A percentile compares a stretch with the other conserved stretches of the same genome.
Conservation (phyloP, 2,888 invertebrate genomes). For the Pollenia griseotomentosa region DNA sequence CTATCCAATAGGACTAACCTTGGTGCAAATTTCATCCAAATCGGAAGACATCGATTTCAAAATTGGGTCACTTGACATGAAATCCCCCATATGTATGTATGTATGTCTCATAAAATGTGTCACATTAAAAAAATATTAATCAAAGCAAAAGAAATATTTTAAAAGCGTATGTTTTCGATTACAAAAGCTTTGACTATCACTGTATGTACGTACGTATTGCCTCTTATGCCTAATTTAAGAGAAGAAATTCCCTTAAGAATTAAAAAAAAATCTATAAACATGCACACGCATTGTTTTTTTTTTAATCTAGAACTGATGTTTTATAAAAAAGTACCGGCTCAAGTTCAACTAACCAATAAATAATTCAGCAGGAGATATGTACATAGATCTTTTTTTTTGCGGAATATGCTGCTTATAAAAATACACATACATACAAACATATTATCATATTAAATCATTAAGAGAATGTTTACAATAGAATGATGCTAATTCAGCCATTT, state of each 20-base stretch:
- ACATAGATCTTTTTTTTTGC: neutral
- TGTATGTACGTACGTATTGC: neutral
- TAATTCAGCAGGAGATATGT: neutral
- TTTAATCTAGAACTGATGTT: neutral
- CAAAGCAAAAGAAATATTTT: too few species aligned
- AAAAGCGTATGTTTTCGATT: too few species aligned
- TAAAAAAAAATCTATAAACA: slow-evolving; percentile 1
- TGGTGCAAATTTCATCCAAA: too few species aligned
- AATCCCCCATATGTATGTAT: too few species aligned
- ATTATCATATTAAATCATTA: neutral
- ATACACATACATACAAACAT: neutral
- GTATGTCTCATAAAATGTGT: too few species aligned
- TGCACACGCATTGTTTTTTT: neutral
- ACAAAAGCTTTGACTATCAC: too few species aligned
- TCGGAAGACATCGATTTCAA: too few species aligned
- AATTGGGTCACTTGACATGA: too few species aligned
- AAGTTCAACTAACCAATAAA: slow-evolving; percentile 6
- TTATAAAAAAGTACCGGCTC: neutral
- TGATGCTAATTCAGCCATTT: neutral
- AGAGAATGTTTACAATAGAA: neutral
- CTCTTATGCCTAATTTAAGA: slow-evolving; percentile 36
- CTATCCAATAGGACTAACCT: too few species aligned
- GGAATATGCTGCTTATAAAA: neutral
- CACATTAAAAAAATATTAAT: too few species aligned
- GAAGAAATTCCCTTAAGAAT: slow-evolving; percentile 35